A percentile compares a stretch with the other conserved stretches of the same genome.
Conservation (phyloP, 2,888 invertebrate species). For the Oeneis ivallda region DNA sequence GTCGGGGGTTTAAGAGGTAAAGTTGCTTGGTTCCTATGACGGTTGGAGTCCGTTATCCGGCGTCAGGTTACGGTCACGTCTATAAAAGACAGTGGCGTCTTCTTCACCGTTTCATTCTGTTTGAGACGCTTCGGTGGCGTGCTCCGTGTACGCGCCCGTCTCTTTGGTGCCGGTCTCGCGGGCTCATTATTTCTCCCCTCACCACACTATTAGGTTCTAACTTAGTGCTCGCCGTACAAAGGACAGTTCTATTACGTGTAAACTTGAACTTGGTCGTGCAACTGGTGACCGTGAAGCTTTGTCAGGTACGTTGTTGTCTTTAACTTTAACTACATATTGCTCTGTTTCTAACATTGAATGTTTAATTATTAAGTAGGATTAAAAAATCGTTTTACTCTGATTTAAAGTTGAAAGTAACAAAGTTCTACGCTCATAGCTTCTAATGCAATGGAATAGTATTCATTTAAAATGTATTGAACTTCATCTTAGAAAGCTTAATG, state of each 20-base stretch:
- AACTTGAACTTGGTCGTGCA: constrained; percentile 64
- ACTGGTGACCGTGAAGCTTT: constrained; percentile 52
- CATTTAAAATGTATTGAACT: constrained; percentile 9
- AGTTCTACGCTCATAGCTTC: background rate
- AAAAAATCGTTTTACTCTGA: background rate
- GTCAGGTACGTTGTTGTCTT: constrained; percentile 38
- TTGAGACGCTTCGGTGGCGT: constrained; percentile 71
- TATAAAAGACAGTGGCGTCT: constrained; percentile 80
- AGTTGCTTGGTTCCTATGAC: constrained; percentile 55
- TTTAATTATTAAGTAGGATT: background rate
- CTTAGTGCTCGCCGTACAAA: constrained; percentile 66
- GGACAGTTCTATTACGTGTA: constrained; percentile 72
- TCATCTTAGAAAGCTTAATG: constrained; percentile 15
- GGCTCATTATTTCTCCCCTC: constrained; percentile 49
- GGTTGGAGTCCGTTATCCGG: constrained; percentile 76
- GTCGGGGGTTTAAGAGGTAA: constrained; percentile 44
- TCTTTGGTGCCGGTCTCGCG: constrained; percentile 56
- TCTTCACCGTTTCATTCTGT: constrained; percentile 81
- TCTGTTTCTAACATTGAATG: too few species aligned
- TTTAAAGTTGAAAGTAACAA: background rate
- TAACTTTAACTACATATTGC: background rate
- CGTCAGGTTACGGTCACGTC: constrained; percentile 81
- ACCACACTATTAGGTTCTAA: constrained; percentile 51
- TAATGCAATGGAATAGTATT: constrained; percentile 1
- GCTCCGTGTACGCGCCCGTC: constrained; percentile 51